Evolutionary conservation across 2,797 vertebrate species (phyloP), one percentile per base, ranked within the genome.

Genomic region (Cottoperca gobio): DNA sequence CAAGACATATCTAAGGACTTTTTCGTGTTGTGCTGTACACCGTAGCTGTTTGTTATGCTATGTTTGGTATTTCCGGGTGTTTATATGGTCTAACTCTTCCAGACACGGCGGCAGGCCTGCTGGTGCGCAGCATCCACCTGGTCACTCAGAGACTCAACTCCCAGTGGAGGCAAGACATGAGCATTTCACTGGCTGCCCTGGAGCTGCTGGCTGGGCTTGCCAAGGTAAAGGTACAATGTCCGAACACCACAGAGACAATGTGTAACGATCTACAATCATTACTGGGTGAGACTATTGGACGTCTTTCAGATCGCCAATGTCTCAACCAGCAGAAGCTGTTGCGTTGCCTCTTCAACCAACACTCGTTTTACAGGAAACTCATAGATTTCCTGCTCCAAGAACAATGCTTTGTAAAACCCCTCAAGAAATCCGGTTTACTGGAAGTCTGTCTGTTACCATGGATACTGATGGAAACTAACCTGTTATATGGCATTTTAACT

Each of bases 41-140:
- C 54, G 13, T 16, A 26, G 70, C 64, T 43, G 70, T 88, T 66
- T 43, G 70, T 88, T 66, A 62, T 84, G 70, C 80, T 95, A 95
- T 95, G 90, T 94, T 94, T 96, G 96, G 94, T 95, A 95, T 93
- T 93, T 93, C 88, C 91, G 94, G 96, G 88, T 94, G 91, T 94
- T n/a, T 87, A 92, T 92, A 94, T 94, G 90, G 78, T 94, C 61
- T 92, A 97, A 97, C 96, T 98, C 95, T 99, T 97, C 88, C 97
- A 99, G 97, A 99, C 97, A 97, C 97, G 60, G 97, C 97, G 73
- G 95, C 96, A 28, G 97, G 97, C 73, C 96, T 99, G 81, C 94
- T 99, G 95, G 97, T 98, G 80, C 97, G 97, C 91, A 97, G 97
- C 91, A 99, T 99, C 93, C 97, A 98, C 89, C 94, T 99, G 76